phyloP scores from a whole-genome alignment of 2,797 vertebrate genomes.

The Geotrypetes seraphini region DNA sequence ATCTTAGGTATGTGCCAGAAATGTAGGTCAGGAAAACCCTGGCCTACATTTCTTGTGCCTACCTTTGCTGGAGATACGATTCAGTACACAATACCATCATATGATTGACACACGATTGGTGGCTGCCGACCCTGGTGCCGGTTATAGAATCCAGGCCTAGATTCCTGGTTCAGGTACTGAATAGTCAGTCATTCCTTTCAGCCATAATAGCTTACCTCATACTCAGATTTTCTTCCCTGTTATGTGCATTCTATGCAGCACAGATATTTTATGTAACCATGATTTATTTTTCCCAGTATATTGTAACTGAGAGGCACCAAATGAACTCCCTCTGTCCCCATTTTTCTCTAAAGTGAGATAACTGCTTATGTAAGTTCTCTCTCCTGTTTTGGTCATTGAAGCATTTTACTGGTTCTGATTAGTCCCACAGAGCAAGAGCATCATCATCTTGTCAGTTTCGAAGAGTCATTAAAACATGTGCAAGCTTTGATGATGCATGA shows the following conservation, averaged over 20 bases:
- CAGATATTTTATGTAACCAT: neutral
- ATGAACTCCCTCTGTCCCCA: slow-evolving; percentile 9
- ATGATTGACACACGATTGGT: no score
- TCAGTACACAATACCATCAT: no score
- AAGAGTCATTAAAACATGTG: slow-evolving; percentile 21
- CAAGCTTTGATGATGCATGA: slow-evolving; percentile 31
- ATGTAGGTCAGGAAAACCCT: no score
- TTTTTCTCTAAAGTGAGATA: slow-evolving; percentile 26
- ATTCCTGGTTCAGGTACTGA: no score
- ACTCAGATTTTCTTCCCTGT: neutral
- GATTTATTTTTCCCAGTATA: slow-evolving; percentile 10
- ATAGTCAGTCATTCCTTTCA: no score
- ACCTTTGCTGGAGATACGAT: no score
- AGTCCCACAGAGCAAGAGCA: slow-evolving; percentile 24
- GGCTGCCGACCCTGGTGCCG: no score
- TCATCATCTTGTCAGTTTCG: slow-evolving; percentile 23
- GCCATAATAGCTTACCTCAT: no score
- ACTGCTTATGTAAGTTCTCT: slow-evolving; percentile 10
- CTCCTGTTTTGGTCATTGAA: slow-evolving; percentile 33
- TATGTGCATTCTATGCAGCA: slow-evolving; percentile 4
- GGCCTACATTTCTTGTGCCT: no score
- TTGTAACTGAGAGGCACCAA: slow-evolving; percentile 17
- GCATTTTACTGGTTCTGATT: slow-evolving; percentile 45
- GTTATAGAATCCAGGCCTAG: no score
- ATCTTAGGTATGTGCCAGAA: no score